phyloP scores from a whole-genome alignment of 2,888 invertebrate genomes.

The Keiferia lycopersicella region DNA sequence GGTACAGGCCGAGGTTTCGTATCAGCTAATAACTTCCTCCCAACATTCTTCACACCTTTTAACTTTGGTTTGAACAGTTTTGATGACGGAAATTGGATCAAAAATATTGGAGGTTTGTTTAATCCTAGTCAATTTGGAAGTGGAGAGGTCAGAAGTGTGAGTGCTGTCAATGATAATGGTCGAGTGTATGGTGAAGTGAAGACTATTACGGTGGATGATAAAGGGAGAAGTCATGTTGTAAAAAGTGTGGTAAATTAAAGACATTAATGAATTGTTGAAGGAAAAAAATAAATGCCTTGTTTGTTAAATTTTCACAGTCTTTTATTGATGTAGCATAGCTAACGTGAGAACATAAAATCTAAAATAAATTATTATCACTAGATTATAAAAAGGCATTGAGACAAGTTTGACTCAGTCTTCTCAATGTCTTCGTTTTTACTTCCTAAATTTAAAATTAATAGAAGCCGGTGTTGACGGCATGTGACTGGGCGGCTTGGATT shows the following conservation, averaged over 20 bases:
- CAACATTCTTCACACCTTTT: constrained; percentile 50
- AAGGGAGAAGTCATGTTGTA: constrained; percentile 34
- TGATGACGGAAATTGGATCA: constrained; percentile 48
- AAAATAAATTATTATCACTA: constrained; percentile 20
- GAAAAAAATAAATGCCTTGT: constrained; percentile 28
- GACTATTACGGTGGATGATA: constrained; percentile 49
- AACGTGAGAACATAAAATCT: constrained; percentile 24
- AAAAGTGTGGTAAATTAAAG: constrained; percentile 17
- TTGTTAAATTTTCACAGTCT: constrained; percentile 36
- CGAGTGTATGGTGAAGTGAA: constrained; percentile 57
- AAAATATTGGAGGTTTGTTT: constrained; percentile 50
- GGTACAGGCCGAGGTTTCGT: constrained; percentile 55
- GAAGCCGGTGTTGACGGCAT: constrained; percentile 60
- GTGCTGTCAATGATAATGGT: constrained; percentile 59
- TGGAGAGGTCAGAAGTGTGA: constrained; percentile 45
- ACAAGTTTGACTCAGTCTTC: constrained; percentile 66
- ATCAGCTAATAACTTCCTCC: constrained; percentile 46
- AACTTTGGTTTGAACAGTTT: constrained; percentile 41
- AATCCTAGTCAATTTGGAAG: constrained; percentile 47
- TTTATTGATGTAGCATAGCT: constrained; percentile 45
- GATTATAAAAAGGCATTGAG: constrained; percentile 52
- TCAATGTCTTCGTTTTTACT: constrained; percentile 45
- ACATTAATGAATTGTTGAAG: not conserved
- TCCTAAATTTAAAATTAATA: constrained; percentile 47
- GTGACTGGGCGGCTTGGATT: constrained; percentile 59